These are phyloP conservation scores for Notodonta ziczac DNA, from an alignment of 2,888 invertebrate genomes.

Conservation along the genomic window DNA sequence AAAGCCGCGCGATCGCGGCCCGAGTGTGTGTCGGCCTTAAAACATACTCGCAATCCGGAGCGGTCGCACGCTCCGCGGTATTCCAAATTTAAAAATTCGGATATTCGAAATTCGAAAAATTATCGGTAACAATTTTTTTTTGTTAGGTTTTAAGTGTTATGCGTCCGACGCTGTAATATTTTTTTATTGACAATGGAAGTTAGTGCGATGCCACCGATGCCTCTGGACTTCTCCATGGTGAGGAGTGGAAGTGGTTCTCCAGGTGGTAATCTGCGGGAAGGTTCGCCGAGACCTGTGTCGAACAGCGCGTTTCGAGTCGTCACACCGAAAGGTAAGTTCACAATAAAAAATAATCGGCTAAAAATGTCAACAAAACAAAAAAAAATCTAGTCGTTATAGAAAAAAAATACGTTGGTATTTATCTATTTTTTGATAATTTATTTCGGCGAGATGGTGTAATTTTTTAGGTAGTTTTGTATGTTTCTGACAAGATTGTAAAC, in stretches of 20 bases:
- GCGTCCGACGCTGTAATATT: constrained; percentile 44
- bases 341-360: not conserved
- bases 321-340: constrained; percentile 85
- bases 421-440: not conserved
- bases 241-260: constrained; percentile 71
- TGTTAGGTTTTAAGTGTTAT: constrained; percentile 45
- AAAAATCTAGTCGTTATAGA: not conserved
- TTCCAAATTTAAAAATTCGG: constrained; percentile 51
- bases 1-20: constrained; percentile 57
- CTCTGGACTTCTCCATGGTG: constrained; percentile 87
- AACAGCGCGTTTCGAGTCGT: constrained; percentile 88
- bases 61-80: constrained; percentile 71
- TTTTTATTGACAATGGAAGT: constrained; percentile 82
- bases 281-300: constrained; percentile 73
- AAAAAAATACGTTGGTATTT: not conserved
- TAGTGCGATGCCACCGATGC: constrained; percentile 86
- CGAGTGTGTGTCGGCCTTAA: constrained; percentile 70
- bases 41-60: constrained; percentile 71
- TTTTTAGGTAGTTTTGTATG: no score
- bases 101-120: constrained; percentile 37
- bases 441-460: constrained; percentile 6
- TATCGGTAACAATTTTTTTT: constrained; percentile 15
- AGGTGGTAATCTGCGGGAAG: constrained; percentile 61
- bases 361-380: not conserved
- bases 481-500: no score